Base-by-base conservation (phyloP, 2,797 vertebrate genomes). In the Acrossocheilus wenchowensis region DNA sequence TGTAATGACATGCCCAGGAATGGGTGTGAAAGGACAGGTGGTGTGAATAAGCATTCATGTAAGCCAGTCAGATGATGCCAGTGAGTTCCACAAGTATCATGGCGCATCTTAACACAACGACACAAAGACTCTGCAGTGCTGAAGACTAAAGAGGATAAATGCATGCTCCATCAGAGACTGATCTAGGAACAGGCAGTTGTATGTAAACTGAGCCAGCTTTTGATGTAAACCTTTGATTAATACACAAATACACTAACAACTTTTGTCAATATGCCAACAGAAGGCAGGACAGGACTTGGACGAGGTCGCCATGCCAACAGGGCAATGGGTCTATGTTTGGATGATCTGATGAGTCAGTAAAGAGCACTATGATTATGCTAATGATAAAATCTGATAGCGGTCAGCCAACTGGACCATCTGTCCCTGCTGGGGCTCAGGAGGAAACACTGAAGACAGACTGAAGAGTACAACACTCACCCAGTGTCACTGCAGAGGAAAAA, bases 251-350 rank as follows among this genome's bases (percentile, higher is more conserved):
- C 15, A 39, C 41, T 15, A 26, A 72, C 52, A 72, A 73, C 78
- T 50, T 79, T 60, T 86, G 69, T 89, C 86, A 90, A 88, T 90
- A 90, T 81, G 75, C 86, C 84, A 90, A 89, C 88, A 91, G 89
- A 90, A 82, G 84, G 89, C 79, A 84, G 74, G 60, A 88, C 77
- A 86, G 84, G 34, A 19, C 30, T 30, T 34, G 52, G 36, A 68
- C 8, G 62, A 78, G 8, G 77, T 87, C 21, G 48, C 82, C 71
- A 43, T 87, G 50, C 69, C 68, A 68, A 85, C 19, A 78, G 41
- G 69, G 26, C 68, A n/a, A 45, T 3, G 5, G 2, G 15, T 52
- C 54, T 30, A 50, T 17, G n/a, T 50, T 36, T 34, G 43, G 60
- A 74, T 66, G 71, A 14, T 57, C 72, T 66, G 54, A 62, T 50